These are phyloP conservation scores for Trichopoda pennipes DNA, from an alignment of 2,888 invertebrate species.

Conservation along the genomic window DNA sequence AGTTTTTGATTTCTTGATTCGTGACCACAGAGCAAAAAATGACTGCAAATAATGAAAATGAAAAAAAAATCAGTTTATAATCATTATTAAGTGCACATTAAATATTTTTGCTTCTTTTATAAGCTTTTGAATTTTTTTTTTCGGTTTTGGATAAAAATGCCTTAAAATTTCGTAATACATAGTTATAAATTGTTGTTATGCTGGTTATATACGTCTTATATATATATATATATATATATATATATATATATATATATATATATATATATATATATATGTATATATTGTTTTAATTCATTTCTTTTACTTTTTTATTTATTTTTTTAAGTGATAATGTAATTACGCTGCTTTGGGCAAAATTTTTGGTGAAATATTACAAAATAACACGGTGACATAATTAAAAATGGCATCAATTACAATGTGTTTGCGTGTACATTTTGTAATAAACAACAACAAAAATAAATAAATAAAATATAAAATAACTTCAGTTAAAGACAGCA, in stretches of 20 bases:
- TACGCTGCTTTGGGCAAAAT: constrained; percentile 68
- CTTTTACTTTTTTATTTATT: constrained; percentile 28
- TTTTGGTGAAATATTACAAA: constrained; percentile 67
- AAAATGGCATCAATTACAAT: constrained; percentile 65
- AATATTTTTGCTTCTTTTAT: constrained; percentile 38
- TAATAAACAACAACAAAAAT: neutral
- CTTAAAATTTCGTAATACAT: constrained; percentile 72
- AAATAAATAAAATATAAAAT: neutral
- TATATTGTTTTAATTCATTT: constrained; percentile 47
- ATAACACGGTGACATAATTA: constrained; percentile 68
- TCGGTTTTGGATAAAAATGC: constrained; percentile 50
- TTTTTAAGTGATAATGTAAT: constrained; percentile 67
- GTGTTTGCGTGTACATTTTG: constrained; percentile 40
- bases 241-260: no score
- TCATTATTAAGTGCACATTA: constrained; percentile 66
- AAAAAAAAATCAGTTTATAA: constrained; percentile 60
- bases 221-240: no score
- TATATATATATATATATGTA: no score
- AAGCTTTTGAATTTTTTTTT: neutral
- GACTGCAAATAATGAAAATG: constrained; percentile 44
- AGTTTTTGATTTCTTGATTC: constrained; percentile 29
- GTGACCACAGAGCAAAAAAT: constrained; percentile 56
- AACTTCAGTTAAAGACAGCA: neutral
- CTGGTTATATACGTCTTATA: constrained; percentile 42
- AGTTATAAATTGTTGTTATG: constrained; percentile 67